These are phyloP conservation scores for Conus ventricosus DNA, from an alignment of 1,140 invertebrate species.

Conservation along the genomic window DNA sequence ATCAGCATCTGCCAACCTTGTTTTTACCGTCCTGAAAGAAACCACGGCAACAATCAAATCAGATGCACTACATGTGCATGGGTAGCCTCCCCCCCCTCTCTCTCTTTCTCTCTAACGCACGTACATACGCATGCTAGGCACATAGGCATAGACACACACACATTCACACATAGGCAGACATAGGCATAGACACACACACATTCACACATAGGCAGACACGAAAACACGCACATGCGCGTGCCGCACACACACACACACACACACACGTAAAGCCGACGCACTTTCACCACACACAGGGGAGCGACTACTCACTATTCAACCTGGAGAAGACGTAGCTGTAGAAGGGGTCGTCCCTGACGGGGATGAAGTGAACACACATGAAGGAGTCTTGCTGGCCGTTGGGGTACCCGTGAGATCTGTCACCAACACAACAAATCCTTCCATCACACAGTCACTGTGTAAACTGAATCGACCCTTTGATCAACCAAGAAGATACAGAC, in stretches of 20 bases:
- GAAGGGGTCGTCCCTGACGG: slow-evolving; percentile 48
- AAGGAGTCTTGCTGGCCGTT: slow-evolving; percentile 47
- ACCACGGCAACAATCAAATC: background rate
- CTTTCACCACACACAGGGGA: too few species aligned
- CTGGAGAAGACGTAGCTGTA: slow-evolving; percentile 57
- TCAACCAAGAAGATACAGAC: too few species aligned
- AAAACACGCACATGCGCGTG: background rate
- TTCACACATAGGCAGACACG: background rate
- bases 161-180: background rate
- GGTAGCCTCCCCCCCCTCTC: too few species aligned
- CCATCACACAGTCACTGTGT: too few species aligned
- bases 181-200: too few species aligned
- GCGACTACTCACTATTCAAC: slow-evolving; percentile 53
- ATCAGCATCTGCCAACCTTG: background rate
- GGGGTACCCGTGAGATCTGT: slow-evolving; percentile 41
- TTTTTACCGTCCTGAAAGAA: background rate
- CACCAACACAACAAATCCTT: background rate
- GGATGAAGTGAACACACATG: slow-evolving; percentile 39
- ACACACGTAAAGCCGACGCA: too few species aligned
- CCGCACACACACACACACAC: too few species aligned
- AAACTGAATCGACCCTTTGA: too few species aligned
- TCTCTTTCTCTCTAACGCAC: background rate
- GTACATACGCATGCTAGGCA: background rate
- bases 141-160: background rate
- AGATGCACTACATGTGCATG: background rate